These are phyloP conservation scores for Campylomormyrus numenius DNA, from an alignment of 2,113 vertebrate genomes.

Conservation along the genomic window DNA sequence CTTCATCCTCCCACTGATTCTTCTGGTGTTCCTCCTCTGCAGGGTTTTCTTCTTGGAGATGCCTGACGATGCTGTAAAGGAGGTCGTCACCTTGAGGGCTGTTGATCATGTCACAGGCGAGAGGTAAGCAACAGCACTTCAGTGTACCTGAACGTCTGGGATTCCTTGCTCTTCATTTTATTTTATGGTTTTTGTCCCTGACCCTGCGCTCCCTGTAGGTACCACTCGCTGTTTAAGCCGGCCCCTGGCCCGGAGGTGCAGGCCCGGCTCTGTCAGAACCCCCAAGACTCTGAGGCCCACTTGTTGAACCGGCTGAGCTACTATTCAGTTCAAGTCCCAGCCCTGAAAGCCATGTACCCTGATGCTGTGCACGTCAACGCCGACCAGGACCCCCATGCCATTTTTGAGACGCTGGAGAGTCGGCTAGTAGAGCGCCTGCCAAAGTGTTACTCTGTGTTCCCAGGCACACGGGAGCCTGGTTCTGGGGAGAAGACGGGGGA, in stretches of 20 bases:
- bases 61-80: slow-evolving; percentile 65
- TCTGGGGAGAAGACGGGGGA: not conserved
- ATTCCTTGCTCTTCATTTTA: not conserved
- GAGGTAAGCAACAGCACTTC: slow-evolving; percentile 56
- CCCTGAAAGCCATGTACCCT: slow-evolving; percentile 61
- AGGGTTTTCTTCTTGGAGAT: slow-evolving; percentile 85
- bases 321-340: slow-evolving; percentile 49
- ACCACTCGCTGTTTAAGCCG: slow-evolving; percentile 68
- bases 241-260: slow-evolving; percentile 64
- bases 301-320: slow-evolving; percentile 40
- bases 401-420: slow-evolving; percentile 81
- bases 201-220: slow-evolving; percentile 54
- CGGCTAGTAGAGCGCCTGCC: slow-evolving; percentile 64
- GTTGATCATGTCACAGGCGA: slow-evolving; percentile 74
- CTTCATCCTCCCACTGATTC: not conserved
- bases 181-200: not conserved
- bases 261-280: slow-evolving; percentile 65
- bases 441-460: slow-evolving; percentile 10
- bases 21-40: not conserved
- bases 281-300: slow-evolving; percentile 54
- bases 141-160: not conserved
- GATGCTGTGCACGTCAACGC: slow-evolving; percentile 64
- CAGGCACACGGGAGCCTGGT: not conserved
- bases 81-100: slow-evolving; percentile 70
- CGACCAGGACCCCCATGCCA: slow-evolving; percentile 73